phyloP scores from a whole-genome alignment of 2,888 invertebrate genomes.

The Tenthredo scrophulariae region DNA sequence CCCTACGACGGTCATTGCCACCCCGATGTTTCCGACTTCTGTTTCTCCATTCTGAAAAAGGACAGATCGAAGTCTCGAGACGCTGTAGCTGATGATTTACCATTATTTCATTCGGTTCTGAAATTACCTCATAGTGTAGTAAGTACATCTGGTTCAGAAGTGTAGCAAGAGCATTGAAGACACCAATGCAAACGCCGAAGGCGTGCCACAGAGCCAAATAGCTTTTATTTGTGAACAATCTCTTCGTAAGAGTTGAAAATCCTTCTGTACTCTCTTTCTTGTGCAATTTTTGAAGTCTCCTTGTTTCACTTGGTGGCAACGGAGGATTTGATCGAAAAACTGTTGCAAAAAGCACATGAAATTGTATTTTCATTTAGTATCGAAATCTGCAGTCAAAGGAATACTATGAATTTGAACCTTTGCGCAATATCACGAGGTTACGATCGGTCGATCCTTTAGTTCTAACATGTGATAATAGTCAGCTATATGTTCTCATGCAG shows the following conservation, averaged over 20 bases:
- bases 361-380: neutral
- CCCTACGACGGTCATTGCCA: slow-evolving; percentile 83
- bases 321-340: slow-evolving; percentile 81
- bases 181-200: slow-evolving; percentile 82
- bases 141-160: slow-evolving; percentile 81
- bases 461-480: neutral
- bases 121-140: slow-evolving; percentile 79
- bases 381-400: neutral
- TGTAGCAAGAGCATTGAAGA: slow-evolving; percentile 83
- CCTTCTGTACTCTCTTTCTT: slow-evolving; percentile 74
- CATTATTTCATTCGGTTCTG: slow-evolving; percentile 14
- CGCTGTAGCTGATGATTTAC: neutral
- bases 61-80: neutral
- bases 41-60: slow-evolving; percentile 78
- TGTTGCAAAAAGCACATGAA: slow-evolving; percentile 64
- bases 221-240: slow-evolving; percentile 65
- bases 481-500: neutral
- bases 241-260: slow-evolving; percentile 61
- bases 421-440: neutral
- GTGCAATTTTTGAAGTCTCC: slow-evolving; percentile 81
- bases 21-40: slow-evolving; percentile 83
- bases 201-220: slow-evolving; percentile 68
- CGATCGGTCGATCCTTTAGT: no score
- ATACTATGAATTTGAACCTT: neutral
- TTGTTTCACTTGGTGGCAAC: slow-evolving; percentile 80